Conservation (phyloP, 1,140 invertebrate genomes). For the Drosophila quadrilineata region DNA sequence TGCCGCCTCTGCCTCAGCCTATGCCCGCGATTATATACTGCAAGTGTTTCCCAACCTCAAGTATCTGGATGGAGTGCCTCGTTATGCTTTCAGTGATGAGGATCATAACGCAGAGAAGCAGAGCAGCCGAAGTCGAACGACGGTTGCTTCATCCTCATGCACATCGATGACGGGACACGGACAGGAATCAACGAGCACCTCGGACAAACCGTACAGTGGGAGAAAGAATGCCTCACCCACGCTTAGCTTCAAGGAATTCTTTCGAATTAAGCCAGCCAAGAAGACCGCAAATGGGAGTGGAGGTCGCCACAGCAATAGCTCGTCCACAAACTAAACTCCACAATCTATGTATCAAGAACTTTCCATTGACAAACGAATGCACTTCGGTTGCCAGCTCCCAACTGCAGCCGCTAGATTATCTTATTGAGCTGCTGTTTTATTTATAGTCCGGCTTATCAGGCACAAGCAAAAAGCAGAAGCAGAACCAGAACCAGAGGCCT, state of each 20-base stretch:
- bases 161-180: slow-evolving; percentile 39
- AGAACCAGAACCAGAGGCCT: too few relatives aligned
- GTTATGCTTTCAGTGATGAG: neutral
- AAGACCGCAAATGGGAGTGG: slow-evolving; percentile 15
- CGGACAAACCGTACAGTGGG: slow-evolving; percentile 36
- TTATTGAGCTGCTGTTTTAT: slow-evolving; percentile 38
- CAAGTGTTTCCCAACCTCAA: slow-evolving; percentile 59
- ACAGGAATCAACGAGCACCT: slow-evolving; percentile 55
- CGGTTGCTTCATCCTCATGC: slow-evolving; percentile 27
- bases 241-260: slow-evolving; percentile 62
- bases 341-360: neutral
- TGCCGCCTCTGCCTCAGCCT: neutral
- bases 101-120: neutral
- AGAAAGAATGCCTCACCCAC: slow-evolving; percentile 29
- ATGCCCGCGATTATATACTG: slow-evolving; percentile 52
- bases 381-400: neutral
- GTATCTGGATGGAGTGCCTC: slow-evolving; percentile 56
- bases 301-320: slow-evolving; percentile 44
- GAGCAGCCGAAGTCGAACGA: slow-evolving; percentile 1
- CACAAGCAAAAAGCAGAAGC: too few relatives aligned
- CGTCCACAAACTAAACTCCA: slow-evolving; percentile 61
- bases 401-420: slow-evolving; percentile 1
- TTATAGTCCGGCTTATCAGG: slow-evolving; percentile 58
- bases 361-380: neutral
- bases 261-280: slow-evolving; percentile 47